Base-by-base conservation (phyloP, 2,888 invertebrate species). In the Cheilosia vernalis region DNA sequence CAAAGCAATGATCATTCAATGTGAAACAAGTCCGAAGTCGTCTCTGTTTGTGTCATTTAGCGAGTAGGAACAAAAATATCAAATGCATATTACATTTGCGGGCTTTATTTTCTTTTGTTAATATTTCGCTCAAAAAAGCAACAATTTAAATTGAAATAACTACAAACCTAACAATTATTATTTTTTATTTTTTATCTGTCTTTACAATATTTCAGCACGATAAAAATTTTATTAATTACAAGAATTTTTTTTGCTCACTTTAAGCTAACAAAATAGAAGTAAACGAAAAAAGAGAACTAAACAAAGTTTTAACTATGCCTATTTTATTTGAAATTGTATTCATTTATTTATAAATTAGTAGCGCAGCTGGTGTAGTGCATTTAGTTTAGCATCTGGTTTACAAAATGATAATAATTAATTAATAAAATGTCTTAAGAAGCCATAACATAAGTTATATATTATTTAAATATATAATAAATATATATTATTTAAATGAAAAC, bases 391-490 rank as follows among this genome's bases (percentile, higher is more conserved):
- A 37, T 77, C 44, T 74, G 19, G 27, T 70, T 80, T 74, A 74
- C 63, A 84, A 84, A 80, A 84, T 37, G 37, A 37, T 74, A 74
- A 66, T 70, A 58, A 33, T 58, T 51, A 40, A 24, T 64, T 51
- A 40, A 17, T 19, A 30, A 42, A 53, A 49, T 30, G 2, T 72
- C 64, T 61, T 60, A 70, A 80, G 74, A 84, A 84, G 80, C 74
- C 67, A 60, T 79, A 79, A 84, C 83, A 79, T 74, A 84, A 84
- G 79, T 69, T 79, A 74, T 17, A 74, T 84, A 84, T 67, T 66
- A 47, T 63, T 30, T 70, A 47, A 19, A 61, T 61, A 56, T 55
- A 56, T 61, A 82, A 49, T 33, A 7, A 9, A 72, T 61, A 77
- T 67, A 78, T 67, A 70, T 58, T 72, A 51, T 33, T 33, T 72